Evolutionary conservation across 2,888 invertebrate species (phyloP).

Genomic region (Tachina fera): DNA sequence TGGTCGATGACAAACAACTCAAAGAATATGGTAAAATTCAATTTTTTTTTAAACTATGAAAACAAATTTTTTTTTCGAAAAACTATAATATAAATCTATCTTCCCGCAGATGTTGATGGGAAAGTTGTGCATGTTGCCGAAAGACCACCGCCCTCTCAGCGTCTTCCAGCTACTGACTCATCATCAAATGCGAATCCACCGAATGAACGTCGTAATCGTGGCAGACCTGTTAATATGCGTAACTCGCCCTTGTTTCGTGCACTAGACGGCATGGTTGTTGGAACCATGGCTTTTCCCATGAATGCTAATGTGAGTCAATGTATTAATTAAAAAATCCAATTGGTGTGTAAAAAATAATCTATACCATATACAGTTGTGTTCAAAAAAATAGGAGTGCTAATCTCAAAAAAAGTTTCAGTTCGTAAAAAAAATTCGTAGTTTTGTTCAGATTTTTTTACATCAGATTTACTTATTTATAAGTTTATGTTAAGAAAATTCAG

Average conservation of each 20-base stretch:
- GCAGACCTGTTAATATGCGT: constrained; percentile 77
- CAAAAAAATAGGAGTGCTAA: too few relatives aligned
- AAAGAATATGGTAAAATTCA: constrained; percentile 89
- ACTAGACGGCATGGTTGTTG: constrained; percentile 82
- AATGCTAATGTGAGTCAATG: constrained; percentile 74
- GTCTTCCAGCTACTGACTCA: constrained; percentile 75
- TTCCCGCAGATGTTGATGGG: constrained; percentile 89
- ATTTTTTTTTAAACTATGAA: too few relatives aligned
- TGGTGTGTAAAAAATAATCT: too few relatives aligned
- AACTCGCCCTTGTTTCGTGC: constrained; percentile 81
- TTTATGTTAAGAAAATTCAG: too few relatives aligned
- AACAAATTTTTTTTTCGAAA: not conserved
- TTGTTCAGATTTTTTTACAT: too few relatives aligned
- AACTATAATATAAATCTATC: constrained; percentile 1
- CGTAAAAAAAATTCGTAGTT: too few relatives aligned
- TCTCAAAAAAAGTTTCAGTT: too few relatives aligned
- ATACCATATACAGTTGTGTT: too few relatives aligned
- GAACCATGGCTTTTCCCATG: constrained; percentile 83
- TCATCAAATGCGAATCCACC: constrained; percentile 74
- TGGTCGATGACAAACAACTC: constrained; percentile 93
- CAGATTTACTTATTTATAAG: too few relatives aligned
- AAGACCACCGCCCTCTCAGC: constrained; percentile 89
- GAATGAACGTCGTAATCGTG: constrained; percentile 82
- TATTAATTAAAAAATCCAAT: not conserved
- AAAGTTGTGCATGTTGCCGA: constrained; percentile 97